Evolutionary conservation across 2,113 vertebrate genomes (phyloP).

Genomic region (Pimephales promelas): DNA sequence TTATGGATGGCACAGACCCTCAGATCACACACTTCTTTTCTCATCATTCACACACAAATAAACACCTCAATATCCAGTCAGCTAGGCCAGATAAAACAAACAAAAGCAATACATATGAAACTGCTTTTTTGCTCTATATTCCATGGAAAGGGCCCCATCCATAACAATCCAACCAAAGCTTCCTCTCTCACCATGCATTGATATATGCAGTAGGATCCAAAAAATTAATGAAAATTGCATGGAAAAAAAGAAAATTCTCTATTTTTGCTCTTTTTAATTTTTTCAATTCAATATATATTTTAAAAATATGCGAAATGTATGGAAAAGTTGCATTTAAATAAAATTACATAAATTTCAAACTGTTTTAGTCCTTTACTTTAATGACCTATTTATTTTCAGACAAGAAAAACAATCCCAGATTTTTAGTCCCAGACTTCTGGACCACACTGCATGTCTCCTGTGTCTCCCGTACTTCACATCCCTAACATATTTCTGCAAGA

Average conservation of each 20-base stretch:
- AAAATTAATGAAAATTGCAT: not conserved
- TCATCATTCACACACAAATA: not conserved
- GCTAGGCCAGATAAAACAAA: conserved; percentile 9
- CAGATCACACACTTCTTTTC: conserved; percentile 18
- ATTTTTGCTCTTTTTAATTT: no score
- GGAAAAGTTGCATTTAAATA: no score
- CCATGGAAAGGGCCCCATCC: not conserved
- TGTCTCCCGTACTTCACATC: not conserved
- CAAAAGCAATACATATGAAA: not conserved
- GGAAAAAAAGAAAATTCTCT: no score
- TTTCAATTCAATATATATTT: no score
- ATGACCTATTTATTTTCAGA: no score
- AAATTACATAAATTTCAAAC: no score
- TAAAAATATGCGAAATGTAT: no score
- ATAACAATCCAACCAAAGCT: not conserved
- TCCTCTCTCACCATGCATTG: not conserved
- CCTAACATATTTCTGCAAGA: conserved; percentile 22
- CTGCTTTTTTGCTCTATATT: not conserved
- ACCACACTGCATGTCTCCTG: conserved; percentile 5
- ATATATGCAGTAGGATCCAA: not conserved
- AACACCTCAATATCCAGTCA: not conserved
- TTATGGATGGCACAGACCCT: conserved; percentile 61
- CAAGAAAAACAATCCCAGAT: no score
- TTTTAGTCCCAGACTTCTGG: not conserved
- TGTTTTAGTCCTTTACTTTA: no score